Evolutionary conservation across 1,140 invertebrate species (phyloP).

Genomic region (Hypsibius dujardini): DNA sequence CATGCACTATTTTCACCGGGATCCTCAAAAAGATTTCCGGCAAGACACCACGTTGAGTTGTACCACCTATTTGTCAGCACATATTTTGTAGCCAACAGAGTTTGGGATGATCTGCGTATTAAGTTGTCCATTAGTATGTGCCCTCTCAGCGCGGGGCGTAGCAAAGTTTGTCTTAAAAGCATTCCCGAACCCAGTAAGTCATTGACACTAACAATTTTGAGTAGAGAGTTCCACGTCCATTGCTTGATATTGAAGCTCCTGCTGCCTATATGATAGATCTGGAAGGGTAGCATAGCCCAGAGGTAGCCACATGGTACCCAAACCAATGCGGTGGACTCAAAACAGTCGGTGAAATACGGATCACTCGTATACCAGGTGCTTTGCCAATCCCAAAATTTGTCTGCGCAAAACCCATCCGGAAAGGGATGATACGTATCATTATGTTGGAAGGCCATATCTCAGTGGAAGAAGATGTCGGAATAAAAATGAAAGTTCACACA

Average conservation of each 20-base stretch:
- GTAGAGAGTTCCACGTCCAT: background rate
- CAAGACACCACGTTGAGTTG: too few relatives aligned
- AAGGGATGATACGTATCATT: background rate
- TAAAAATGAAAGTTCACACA: too few relatives aligned
- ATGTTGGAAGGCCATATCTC: background rate
- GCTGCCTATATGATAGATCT: background rate
- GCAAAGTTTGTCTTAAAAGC: too few relatives aligned
- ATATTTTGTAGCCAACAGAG: too few relatives aligned
- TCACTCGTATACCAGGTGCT: background rate
- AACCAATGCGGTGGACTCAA: background rate
- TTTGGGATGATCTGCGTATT: too few relatives aligned
- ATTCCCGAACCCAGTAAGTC: too few relatives aligned
- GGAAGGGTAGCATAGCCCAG: background rate
- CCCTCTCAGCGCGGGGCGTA: too few relatives aligned
- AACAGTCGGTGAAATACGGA: background rate
- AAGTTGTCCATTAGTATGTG: too few relatives aligned
- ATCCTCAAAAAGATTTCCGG: too few relatives aligned
- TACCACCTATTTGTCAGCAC: too few relatives aligned
- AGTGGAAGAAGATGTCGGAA: too few relatives aligned
- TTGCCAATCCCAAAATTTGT: conserved; percentile 1
- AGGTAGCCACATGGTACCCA: background rate
- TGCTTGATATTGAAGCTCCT: background rate
- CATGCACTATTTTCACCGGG: too few relatives aligned
- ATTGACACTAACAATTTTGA: background rate
- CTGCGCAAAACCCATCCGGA: background rate